These are phyloP conservation scores for Andrena camellia DNA, from an alignment of 2,888 invertebrate species.

Conservation along the genomic window DNA sequence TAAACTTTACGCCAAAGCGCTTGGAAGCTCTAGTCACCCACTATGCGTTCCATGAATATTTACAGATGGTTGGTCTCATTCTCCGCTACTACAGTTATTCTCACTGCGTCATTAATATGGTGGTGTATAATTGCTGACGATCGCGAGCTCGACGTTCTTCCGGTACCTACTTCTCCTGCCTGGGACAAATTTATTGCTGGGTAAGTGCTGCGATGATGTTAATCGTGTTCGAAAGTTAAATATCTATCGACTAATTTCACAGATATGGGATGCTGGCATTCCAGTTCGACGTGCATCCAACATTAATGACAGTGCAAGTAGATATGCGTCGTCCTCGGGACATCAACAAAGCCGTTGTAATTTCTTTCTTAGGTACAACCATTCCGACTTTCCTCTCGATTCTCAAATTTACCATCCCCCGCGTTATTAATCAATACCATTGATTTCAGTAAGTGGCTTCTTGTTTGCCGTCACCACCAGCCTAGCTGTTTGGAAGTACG, in stretches of 20 bases:
- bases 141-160: slow-evolving; percentile 78
- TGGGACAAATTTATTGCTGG: slow-evolving; percentile 84
- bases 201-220: slow-evolving; percentile 57
- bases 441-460: slow-evolving; percentile 86
- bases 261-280: slow-evolving; percentile 85
- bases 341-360: slow-evolving; percentile 90
- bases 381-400: background rate
- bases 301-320: slow-evolving; percentile 95
- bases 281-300: slow-evolving; percentile 93
- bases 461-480: slow-evolving; percentile 89
- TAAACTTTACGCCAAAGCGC: background rate
- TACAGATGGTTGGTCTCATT: slow-evolving; percentile 88
- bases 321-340: slow-evolving; percentile 94
- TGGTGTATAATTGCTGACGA: slow-evolving; percentile 86
- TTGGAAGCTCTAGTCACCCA: background rate
- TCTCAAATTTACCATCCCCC: background rate
- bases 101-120: slow-evolving; percentile 89
- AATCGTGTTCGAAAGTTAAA: background rate
- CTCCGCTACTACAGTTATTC: slow-evolving; percentile 88
- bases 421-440: background rate
- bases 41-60: slow-evolving; percentile 33
- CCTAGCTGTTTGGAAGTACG: slow-evolving; percentile 89
- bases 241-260: slow-evolving; percentile 24
- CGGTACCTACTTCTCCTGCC: slow-evolving; percentile 82
- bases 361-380: slow-evolving; percentile 88